phyloP scores from a whole-genome alignment of 2,888 invertebrate species.

The Onthophagus sagittarius region DNA sequence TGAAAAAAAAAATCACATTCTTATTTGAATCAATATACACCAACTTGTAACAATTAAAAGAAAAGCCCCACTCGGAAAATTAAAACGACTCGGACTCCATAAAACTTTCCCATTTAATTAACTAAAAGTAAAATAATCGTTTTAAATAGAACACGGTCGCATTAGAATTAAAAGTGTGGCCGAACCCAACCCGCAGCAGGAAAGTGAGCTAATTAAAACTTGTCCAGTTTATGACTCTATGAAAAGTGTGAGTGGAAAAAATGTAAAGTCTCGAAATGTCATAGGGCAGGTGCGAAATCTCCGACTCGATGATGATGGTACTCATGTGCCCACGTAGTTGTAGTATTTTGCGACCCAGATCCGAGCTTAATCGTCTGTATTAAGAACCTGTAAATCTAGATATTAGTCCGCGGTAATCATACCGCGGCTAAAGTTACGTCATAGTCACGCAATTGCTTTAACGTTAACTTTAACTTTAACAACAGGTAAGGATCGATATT shows the following conservation, averaged over 20 bases:
- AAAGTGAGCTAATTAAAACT: background rate
- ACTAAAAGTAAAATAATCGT: background rate
- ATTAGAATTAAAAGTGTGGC: background rate
- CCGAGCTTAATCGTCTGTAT: conserved; percentile 19
- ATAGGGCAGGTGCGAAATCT: background rate
- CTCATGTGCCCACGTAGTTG: background rate
- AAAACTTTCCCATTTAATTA: background rate
- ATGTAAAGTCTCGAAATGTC: background rate
- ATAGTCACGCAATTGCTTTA: background rate
- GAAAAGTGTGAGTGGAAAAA: background rate
- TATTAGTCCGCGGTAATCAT: conserved; percentile 19
- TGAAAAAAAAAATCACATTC: too few species aligned
- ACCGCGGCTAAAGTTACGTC: background rate
- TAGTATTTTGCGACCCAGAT: conserved; percentile 15
- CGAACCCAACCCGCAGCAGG: background rate
- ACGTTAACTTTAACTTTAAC: background rate
- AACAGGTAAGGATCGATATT: background rate
- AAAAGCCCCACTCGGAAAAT: background rate
- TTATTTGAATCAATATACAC: too few species aligned
- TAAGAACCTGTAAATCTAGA: conserved; percentile 21
- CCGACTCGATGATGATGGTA: background rate
- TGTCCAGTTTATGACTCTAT: background rate
- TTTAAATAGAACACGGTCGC: background rate
- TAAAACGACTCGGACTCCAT: background rate
- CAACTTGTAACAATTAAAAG: too few species aligned